phyloP scores from a whole-genome alignment of 1,140 invertebrate genomes.

The Drosophila asahinai region DNA sequence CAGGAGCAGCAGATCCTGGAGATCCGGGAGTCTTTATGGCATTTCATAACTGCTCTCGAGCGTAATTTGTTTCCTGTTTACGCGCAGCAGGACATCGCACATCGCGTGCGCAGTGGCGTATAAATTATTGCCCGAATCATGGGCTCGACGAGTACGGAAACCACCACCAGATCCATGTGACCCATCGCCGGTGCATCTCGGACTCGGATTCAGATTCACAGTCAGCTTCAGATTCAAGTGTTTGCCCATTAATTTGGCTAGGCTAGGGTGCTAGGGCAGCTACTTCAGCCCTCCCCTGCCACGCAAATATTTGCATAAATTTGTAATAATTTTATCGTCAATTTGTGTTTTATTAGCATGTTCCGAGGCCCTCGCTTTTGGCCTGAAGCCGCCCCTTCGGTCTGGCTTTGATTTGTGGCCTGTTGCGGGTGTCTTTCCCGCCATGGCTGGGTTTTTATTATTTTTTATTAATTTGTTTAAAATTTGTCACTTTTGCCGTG shows the following conservation, averaged over 20 bases:
- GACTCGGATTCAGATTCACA: constrained; percentile 10
- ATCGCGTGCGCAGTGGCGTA: constrained; percentile 79
- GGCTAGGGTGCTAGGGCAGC: constrained; percentile 52
- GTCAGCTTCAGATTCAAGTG: constrained; percentile 56
- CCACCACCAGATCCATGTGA: constrained; percentile 59
- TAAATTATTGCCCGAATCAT: constrained; percentile 81
- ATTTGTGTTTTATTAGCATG: constrained; percentile 82
- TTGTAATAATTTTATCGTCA: constrained; percentile 84
- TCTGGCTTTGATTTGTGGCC: constrained; percentile 39
- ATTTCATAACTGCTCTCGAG: constrained; percentile 83
- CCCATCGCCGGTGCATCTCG: constrained; percentile 41
- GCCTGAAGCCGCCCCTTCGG: constrained; percentile 25
- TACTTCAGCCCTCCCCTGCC: constrained; percentile 28
- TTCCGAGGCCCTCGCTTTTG: constrained; percentile 63
- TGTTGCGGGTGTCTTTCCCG: constrained; percentile 52
- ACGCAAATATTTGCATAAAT: constrained; percentile 82
- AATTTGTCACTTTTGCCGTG: constrained; percentile 73
- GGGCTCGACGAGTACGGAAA: constrained; percentile 42
- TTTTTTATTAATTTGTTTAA: constrained; percentile 80
- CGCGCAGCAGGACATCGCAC: constrained; percentile 79
- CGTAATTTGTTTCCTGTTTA: constrained; percentile 83
- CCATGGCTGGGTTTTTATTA: constrained; percentile 42
- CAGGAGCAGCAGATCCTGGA: constrained; percentile 21
- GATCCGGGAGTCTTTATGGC: constrained; percentile 66
- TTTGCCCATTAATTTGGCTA: constrained; percentile 77